Evolutionary conservation across 2,113 vertebrate genomes (phyloP), one percentile per base, ranked within the genome.

Genomic region (Pontoporia blainvillei): DNA sequence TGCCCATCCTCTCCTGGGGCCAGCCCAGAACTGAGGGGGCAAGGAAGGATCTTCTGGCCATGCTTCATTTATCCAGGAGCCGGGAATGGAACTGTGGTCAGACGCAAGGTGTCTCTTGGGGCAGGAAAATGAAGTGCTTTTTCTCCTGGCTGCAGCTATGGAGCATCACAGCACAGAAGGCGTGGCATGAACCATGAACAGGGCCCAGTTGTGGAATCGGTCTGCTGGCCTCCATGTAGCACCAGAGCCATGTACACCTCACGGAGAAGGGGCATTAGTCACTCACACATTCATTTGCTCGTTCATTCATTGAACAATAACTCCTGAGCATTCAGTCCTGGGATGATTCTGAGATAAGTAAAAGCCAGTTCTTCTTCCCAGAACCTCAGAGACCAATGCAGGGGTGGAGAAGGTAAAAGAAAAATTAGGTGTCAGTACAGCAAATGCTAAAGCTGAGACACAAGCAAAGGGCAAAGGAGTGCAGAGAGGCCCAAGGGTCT

Each of bases 131-230:
- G 34, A 87, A 62, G 34, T 5, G 9, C 8, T 73, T 88, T 5
- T 64, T 79, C 59, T 67, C 29, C n/a, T 15, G 36, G 14, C 9
- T 1, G 25, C 12, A 46, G 69, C 29, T 41, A 8, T 15, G 21
- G 39, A 18, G 44, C 25, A 23, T 31, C 6, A 1, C 0, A 0
- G 52, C 52, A 8, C 23, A 14, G 2, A 8, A 36, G 39, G 54
- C 0, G 1, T 17, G 5, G 23, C 0, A 1, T 6, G 5, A 75
- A 54, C 31, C 14, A 34, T 21, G 6, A 23, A 11, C 29, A 59
- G 27, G 7, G 2, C 9, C 18, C 4, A 0, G 29, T 0, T 15
- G 29, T 39, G 14, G 62, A 6, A 44, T 73, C 64, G 10, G 0
- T 9, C 57, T 73, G 49, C 36, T 23, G n/a, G 12, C 3, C 34